Evolutionary conservation across 2,113 vertebrate genomes (phyloP), one percentile per base, ranked within the genome.

Genomic region (Gadus macrocephalus): DNA sequence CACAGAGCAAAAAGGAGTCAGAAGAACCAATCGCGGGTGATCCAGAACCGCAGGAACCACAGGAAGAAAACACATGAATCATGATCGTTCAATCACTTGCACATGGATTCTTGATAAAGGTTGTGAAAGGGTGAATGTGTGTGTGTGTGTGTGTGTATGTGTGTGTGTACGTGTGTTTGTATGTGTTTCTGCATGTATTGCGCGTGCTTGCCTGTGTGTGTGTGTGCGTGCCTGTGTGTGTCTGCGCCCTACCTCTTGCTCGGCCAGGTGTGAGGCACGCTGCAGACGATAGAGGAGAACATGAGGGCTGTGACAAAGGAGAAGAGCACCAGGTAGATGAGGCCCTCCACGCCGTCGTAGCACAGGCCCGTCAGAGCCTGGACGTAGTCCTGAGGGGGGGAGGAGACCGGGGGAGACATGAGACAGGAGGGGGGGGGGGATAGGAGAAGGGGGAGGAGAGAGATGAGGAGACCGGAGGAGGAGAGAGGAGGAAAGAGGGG

Each of bases 271-370:
- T 99, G 96, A 0, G 97, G 97, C 75, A 98, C 89, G 0, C 96
- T 98, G 93, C 97, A 99, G 81, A 99, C 93, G 19, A 99, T 93
- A 66, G 96, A 98, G 83, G 95, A 99, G 93, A 99, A 97, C 96
- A 99, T 98, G 86, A 99, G 95, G 2, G 97, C 97, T 0, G 97
- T 98, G 91, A 96, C 92, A 19, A 99, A 97, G 78, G 97, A 99
- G 90, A 98, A 99, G 62, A 99, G 95, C 20, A 96, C 94, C 92
- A 99, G 89, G 92, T 98, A 99, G 90, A 99, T 96, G 84, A 99
- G 90, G 14, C 97, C 97, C 90, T 98, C 97, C 64, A 98, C 94
- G 1, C 97, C 96, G 2, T 99, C 97, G 0, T 96, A 98, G 85
- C 97, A 99, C 87, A 99, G 91, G 65, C 97, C 97, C 0, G 95